These are phyloP conservation scores for Agonopterix subpropinquella DNA, from an alignment of 2,888 invertebrate species.

Conservation along the genomic window DNA sequence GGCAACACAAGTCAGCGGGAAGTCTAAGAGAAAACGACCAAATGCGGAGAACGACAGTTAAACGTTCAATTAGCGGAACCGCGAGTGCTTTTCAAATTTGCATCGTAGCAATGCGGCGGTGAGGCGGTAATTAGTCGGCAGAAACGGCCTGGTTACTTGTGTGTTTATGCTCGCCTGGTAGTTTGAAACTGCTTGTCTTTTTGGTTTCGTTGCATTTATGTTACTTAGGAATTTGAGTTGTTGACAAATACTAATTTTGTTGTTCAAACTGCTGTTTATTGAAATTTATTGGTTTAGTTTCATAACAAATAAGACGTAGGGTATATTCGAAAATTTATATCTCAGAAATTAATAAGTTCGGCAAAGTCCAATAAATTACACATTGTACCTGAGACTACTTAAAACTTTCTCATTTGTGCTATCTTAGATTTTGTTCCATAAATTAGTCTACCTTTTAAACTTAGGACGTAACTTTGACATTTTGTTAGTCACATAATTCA, in stretches of 20 bases:
- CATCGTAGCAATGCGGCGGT: slow-evolving; percentile 35
- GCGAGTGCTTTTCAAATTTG: slow-evolving; percentile 52
- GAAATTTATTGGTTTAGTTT: background rate
- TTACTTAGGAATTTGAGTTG: background rate
- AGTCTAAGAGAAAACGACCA: slow-evolving; percentile 29
- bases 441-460: too few species aligned
- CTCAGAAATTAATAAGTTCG: background rate
- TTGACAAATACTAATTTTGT: background rate
- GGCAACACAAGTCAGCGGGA: slow-evolving; percentile 35
- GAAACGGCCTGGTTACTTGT: slow-evolving; percentile 39
- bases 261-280: background rate
- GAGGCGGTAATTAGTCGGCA: slow-evolving; percentile 42
- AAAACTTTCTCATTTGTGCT: background rate
- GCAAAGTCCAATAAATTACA: slow-evolving; percentile 2
- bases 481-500: too few species aligned
- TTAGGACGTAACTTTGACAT: too few species aligned
- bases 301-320: background rate
- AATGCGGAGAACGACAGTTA: slow-evolving; percentile 32
- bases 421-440: too few species aligned
- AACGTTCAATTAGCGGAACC: slow-evolving; percentile 45
- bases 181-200: slow-evolving; percentile 23
- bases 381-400: background rate
- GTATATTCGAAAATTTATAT: background rate
- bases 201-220: slow-evolving; percentile 10
- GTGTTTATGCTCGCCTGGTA: slow-evolving; percentile 49